Percentiles rank a stretch among this genome's conserved stretches.
phyloP scores from a whole-genome alignment of 1,140 invertebrate species.

The Brachionus paranguensis region DNA sequence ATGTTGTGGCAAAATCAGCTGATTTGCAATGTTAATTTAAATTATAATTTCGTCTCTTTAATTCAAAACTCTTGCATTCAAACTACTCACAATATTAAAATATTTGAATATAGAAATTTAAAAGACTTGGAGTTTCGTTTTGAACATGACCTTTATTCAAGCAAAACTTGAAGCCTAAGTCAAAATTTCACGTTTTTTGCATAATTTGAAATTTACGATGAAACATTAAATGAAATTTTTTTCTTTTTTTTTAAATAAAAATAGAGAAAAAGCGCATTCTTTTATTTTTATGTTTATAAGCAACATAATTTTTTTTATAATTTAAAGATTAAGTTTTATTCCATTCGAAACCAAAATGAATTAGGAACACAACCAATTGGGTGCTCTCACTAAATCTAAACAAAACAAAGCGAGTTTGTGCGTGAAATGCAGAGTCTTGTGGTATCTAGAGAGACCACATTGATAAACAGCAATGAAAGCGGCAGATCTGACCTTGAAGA shows the following conservation, averaged over 20 bases:
- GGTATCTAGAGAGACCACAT: background rate
- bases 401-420: background rate
- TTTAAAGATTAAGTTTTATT: background rate
- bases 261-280: background rate
- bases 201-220: slow-evolving; percentile 1
- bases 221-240: background rate
- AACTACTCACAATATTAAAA: background rate
- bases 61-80: background rate
- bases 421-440: background rate
- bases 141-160: background rate
- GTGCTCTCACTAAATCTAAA: background rate
- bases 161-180: background rate
- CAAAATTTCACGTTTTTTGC: slow-evolving; percentile 13
- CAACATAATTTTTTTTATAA: slow-evolving; percentile 10
- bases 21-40: background rate
- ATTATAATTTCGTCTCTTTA: background rate
- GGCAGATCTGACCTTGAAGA: background rate
- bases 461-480: background rate
- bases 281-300: slow-evolving; percentile 23
- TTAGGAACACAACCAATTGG: background rate
- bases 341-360: slow-evolving; percentile 20
- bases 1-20: background rate
- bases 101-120: background rate
- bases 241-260: background rate
- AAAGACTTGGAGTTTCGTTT: background rate